Evolutionary conservation across 2,888 invertebrate genomes (phyloP).

Genomic region (Xanthorhoe spadicearia): DNA sequence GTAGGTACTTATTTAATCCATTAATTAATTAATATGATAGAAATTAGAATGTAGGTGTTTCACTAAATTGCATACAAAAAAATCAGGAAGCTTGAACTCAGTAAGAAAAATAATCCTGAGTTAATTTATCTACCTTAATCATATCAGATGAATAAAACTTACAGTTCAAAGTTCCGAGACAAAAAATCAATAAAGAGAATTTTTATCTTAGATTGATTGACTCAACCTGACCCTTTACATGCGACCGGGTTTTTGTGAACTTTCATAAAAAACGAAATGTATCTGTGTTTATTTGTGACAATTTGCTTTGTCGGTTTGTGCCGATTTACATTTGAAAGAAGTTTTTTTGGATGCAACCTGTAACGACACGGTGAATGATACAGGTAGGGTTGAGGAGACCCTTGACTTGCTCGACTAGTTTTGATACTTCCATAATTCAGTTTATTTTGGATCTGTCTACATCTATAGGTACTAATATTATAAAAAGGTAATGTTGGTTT

Average conservation of each 20-base stretch:
- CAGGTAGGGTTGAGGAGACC: constrained; percentile 68
- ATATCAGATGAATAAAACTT: constrained; percentile 68
- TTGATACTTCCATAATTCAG: constrained; percentile 57
- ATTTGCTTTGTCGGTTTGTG: constrained; percentile 84
- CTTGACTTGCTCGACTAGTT: constrained; percentile 46
- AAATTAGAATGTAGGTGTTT: neutral
- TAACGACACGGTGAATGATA: constrained; percentile 81
- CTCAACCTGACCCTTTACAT: constrained; percentile 79
- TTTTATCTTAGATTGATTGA: constrained; percentile 83
- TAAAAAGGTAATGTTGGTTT: too few species aligned
- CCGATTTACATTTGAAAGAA: constrained; percentile 83
- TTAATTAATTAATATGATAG: too few species aligned
- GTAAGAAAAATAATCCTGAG: neutral
- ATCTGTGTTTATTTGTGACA: constrained; percentile 85
- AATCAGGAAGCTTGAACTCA: neutral
- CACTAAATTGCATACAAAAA: neutral
- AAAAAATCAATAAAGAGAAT: constrained; percentile 77
- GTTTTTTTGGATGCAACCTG: constrained; percentile 76
- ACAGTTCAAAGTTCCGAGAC: constrained; percentile 65
- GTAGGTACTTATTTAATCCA: too few species aligned
- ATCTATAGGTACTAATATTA: too few species aligned
- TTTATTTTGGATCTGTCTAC: too few species aligned
- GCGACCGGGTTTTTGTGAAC: constrained; percentile 74
- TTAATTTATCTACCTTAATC: constrained; percentile 5
- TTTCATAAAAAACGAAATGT: constrained; percentile 78